Percentiles rank a stretch among this genome's conserved stretches.
Conservation (phyloP, 2,113 vertebrate species). For the Chunga burmeisteri region DNA sequence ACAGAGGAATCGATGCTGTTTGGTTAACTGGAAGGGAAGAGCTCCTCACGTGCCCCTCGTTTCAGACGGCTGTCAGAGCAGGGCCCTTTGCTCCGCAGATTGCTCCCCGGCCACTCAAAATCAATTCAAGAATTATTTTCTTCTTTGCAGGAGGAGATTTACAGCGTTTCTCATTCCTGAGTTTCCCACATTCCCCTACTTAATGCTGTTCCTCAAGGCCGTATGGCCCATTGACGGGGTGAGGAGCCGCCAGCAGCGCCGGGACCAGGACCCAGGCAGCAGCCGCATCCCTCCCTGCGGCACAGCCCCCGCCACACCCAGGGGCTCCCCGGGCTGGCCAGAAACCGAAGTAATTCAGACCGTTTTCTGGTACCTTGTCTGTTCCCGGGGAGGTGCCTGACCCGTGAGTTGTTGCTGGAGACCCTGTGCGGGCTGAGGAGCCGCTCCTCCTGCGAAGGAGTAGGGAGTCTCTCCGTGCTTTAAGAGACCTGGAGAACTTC, state of each 20-base stretch:
- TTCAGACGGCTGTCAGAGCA: not conserved
- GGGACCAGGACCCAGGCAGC: not conserved
- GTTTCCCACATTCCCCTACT: not conserved
- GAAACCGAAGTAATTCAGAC: not conserved
- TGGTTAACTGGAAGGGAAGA: not conserved
- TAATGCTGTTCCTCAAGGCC: not conserved
- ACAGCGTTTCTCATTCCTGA: not conserved
- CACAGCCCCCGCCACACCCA: fast-evolving
- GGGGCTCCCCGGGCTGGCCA: fast-evolving
- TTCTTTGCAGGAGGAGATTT: not conserved
- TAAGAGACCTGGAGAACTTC: not conserved
- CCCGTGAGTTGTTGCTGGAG: not conserved
- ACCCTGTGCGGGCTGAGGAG: not conserved
- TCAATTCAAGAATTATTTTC: not conserved
- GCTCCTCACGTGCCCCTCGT: not conserved
- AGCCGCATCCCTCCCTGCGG: not conserved
- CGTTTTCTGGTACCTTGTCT: not conserved
- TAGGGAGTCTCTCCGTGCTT: fast-evolving
- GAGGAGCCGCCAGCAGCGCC: fast-evolving
- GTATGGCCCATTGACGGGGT: fast-evolving
- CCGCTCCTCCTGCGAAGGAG: not conserved
- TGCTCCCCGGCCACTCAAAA: not conserved
- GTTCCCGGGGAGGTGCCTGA: not conserved
- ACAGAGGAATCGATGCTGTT: fast-evolving
- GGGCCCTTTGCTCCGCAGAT: not conserved